Evolutionary conservation across 2,888 invertebrate species (phyloP).

Genomic region (Netelia virgata): DNA sequence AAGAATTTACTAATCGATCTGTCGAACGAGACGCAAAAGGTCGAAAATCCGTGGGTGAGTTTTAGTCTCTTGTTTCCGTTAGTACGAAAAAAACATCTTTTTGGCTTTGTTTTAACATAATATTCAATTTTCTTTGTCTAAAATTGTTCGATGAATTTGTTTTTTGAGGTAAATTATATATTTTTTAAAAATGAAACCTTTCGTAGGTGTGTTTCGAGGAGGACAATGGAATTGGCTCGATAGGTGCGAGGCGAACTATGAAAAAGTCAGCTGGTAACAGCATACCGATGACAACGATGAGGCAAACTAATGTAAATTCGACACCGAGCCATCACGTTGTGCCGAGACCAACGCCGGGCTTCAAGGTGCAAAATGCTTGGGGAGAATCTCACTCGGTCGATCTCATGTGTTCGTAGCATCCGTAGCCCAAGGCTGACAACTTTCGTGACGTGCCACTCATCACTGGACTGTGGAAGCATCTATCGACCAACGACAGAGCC

Average conservation of each 20-base stretch:
- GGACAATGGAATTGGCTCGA: slow-evolving; percentile 40
- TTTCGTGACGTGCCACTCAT: slow-evolving; percentile 82
- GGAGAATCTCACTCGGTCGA: slow-evolving; percentile 80
- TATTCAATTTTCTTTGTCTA: background rate
- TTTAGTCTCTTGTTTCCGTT: background rate
- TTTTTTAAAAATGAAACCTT: slow-evolving; percentile 8
- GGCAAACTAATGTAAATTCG: slow-evolving; percentile 72
- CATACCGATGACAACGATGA: slow-evolving; percentile 80
- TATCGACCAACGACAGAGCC: slow-evolving; percentile 76
- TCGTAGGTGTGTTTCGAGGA: slow-evolving; percentile 82
- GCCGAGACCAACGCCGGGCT: slow-evolving; percentile 77
- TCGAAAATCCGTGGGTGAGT: slow-evolving; percentile 82
- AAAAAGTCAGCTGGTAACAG: slow-evolving; percentile 71
- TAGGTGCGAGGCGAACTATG: slow-evolving; percentile 68
- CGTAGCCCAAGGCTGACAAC: slow-evolving; percentile 79
- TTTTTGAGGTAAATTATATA: background rate
- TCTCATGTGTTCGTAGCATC: slow-evolving; percentile 82
- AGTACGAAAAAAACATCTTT: too few relatives aligned
- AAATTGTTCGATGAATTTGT: background rate
- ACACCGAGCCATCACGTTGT: slow-evolving; percentile 77
- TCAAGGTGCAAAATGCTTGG: slow-evolving; percentile 81
- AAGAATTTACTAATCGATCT: slow-evolving; percentile 83
- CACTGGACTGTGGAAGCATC: slow-evolving; percentile 81
- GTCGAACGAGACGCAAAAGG: slow-evolving; percentile 78
- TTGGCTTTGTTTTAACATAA: background rate